Base-by-base conservation (phyloP, 1,140 invertebrate genomes). In the Achatina immaculata region DNA sequence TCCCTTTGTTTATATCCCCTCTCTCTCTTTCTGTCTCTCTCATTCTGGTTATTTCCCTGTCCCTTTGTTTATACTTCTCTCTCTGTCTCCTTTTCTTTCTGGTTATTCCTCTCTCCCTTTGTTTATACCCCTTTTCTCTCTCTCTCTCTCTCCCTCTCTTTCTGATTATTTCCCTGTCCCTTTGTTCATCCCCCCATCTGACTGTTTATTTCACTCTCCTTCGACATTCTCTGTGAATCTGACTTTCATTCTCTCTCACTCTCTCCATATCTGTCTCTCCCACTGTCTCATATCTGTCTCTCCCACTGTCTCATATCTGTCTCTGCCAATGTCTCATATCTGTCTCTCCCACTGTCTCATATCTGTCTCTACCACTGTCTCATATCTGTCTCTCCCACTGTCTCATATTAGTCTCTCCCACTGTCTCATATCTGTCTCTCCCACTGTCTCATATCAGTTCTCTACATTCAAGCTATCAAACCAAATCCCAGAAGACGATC, bases 11-110 rank as follows among this genome's bases (percentile, higher is more conserved):
- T 74, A n/a, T 38, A 0, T 40, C 28, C 58, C 42, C 75, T 62
- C 58, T 40, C 28, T 66, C 75, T 62, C 43, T 62, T 28, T 58
- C 75, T 62, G 31, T 19, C 42, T 78, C 36, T 66, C 43, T 62
- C 36, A n/a, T 31, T 24, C 31, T 40, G 7, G 45, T 48, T 19
- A 48, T 7, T 48, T 48, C 19, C 19, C 45, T 48, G 7, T 48
- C 45, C 19, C 48, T 77, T 24, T 62, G n/a, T 77, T 24, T 55
- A 1, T 77, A 14, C 58, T n/a, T 55, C 48, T 77, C 75, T 77
- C 55, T 38, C 55, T 78, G 28, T 78, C 55, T 78, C 38, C 42
- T n/a, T 65, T 4, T 65, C 76, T 38, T 16, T 66, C 76, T 78
- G 21, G 34, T 34, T 66, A 28, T 65, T 9, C 28, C 34, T 77